phyloP scores from a whole-genome alignment of 2,797 vertebrate genomes.

The Myripristis jacobus region DNA sequence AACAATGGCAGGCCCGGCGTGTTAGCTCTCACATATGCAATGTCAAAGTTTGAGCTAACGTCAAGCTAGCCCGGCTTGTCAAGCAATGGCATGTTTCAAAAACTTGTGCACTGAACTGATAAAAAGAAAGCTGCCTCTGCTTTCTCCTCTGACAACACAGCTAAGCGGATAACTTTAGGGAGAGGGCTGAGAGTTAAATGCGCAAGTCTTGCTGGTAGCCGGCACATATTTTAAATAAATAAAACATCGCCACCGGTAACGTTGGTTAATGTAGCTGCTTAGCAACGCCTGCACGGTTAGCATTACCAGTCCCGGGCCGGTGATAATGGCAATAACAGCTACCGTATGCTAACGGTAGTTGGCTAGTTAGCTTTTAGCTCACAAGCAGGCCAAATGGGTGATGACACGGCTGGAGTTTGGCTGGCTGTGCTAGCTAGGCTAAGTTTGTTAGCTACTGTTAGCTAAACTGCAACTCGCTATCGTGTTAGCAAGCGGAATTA shows the following conservation, averaged over 20 bases:
- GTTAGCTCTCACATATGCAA: slow-evolving; percentile 67
- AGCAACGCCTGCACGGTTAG: slow-evolving; percentile 34
- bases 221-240: too few relatives aligned
- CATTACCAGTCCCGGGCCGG: slow-evolving; percentile 36
- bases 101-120: slow-evolving; percentile 25
- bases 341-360: slow-evolving; percentile 29
- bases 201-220: background rate
- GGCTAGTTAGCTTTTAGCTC: slow-evolving; percentile 52
- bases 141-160: background rate
- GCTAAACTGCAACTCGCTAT: slow-evolving; percentile 23
- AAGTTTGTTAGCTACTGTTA: slow-evolving; percentile 44
- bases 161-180: fast-evolving
- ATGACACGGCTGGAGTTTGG: slow-evolving; percentile 55
- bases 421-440: slow-evolving; percentile 51
- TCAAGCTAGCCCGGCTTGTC: slow-evolving; percentile 49
- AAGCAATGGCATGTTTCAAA: slow-evolving; percentile 41
- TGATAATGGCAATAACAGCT: slow-evolving; percentile 47
- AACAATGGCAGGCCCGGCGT: slow-evolving; percentile 52
- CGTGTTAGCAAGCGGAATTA: background rate
- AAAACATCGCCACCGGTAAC: background rate
- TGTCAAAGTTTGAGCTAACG: slow-evolving; percentile 78
- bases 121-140: background rate
- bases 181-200: background rate
- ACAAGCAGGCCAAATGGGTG: slow-evolving; percentile 49
- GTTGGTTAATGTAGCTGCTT: slow-evolving; percentile 44